Percentiles rank a stretch among this genome's conserved stretches.
Evolutionary conservation across 1,140 invertebrate genomes (phyloP).

Genomic region (Leptinotarsa defecta): DNA sequence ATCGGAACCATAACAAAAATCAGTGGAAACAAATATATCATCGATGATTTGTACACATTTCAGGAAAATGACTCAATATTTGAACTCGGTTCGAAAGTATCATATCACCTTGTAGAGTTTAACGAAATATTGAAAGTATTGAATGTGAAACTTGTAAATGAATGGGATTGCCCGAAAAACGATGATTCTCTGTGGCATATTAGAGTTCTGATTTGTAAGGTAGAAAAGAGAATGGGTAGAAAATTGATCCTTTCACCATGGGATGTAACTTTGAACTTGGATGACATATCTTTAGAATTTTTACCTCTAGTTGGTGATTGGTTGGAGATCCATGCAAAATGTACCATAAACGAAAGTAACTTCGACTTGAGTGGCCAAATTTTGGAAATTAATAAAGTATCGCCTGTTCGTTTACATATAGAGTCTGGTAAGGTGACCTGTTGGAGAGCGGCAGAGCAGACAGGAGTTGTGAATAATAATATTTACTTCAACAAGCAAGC

Average conservation of each 20-base stretch:
- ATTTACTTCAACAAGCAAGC: conserved; percentile 63
- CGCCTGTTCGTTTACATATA: conserved; percentile 61
- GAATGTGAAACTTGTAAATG: conserved; percentile 22
- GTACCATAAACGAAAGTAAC: conserved; percentile 61
- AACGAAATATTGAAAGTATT: conserved; percentile 31
- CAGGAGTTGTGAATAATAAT: conserved; percentile 60
- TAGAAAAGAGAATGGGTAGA: conserved; percentile 42
- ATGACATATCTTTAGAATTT: conserved; percentile 55
- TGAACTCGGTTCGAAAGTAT: conserved; percentile 28
- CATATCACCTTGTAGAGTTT: conserved; percentile 30
- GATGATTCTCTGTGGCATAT: conserved; percentile 40
- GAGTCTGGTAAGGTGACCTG: conserved; percentile 60
- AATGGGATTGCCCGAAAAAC: conserved; percentile 43
- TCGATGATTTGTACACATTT: conserved; percentile 34
- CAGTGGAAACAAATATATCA: conserved; percentile 30
- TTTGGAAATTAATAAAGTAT: conserved; percentile 62
- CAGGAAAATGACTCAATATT: conserved; percentile 8
- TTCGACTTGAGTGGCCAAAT: conserved; percentile 60
- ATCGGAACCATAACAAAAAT: conserved; percentile 32
- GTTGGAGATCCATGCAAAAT: conserved; percentile 63
- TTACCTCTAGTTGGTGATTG: conserved; percentile 67
- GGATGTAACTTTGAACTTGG: conserved; percentile 48
- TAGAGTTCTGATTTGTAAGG: conserved; percentile 47
- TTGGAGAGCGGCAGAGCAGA: conserved; percentile 57
- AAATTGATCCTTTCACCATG: conserved; percentile 40